Conservation (phyloP, 2,888 invertebrate genomes). For the Drosophila paracracens region DNA sequence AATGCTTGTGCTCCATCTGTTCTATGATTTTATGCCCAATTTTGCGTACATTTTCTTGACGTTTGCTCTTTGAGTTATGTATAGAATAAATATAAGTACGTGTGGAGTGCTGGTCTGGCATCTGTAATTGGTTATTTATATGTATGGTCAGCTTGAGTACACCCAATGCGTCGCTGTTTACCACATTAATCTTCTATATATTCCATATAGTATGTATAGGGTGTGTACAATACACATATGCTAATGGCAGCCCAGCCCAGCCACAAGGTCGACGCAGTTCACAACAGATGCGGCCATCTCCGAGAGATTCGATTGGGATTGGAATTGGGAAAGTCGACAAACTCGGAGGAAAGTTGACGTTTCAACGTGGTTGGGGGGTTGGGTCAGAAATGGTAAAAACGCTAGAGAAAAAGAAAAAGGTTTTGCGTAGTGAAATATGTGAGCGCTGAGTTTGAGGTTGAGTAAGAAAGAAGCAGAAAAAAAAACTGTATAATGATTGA, state of each 20-base stretch:
- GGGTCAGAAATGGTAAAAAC: not conserved
- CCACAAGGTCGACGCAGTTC: slow-evolving; percentile 52
- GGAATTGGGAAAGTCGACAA: slow-evolving; percentile 12
- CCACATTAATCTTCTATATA: slow-evolving; percentile 43
- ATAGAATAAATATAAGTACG: not conserved
- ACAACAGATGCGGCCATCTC: slow-evolving; percentile 7
- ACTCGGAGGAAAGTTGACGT: slow-evolving; percentile 6
- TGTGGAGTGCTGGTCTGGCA: slow-evolving; percentile 8
- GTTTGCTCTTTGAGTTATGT: slow-evolving; percentile 42
- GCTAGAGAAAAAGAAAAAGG: not conserved
- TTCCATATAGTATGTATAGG: not conserved
- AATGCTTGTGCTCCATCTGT: slow-evolving; percentile 12
- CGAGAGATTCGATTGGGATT: not conserved
- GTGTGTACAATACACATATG: slow-evolving; percentile 14
- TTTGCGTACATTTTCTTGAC: slow-evolving; percentile 56
- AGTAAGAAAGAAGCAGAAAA: not conserved
- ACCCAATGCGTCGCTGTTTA: slow-evolving; percentile 22
- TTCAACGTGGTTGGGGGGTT: not conserved
- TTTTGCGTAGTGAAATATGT: not conserved
- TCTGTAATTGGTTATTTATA: slow-evolving; percentile 60
- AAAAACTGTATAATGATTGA: slow-evolving; percentile 6
- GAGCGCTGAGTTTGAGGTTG: not conserved
- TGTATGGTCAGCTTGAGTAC: slow-evolving; percentile 36
- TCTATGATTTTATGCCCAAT: slow-evolving; percentile 32
- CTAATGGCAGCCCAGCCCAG: slow-evolving; percentile 44